Conservation (phyloP, 2,888 invertebrate genomes). For the Octonoba sinensis region DNA sequence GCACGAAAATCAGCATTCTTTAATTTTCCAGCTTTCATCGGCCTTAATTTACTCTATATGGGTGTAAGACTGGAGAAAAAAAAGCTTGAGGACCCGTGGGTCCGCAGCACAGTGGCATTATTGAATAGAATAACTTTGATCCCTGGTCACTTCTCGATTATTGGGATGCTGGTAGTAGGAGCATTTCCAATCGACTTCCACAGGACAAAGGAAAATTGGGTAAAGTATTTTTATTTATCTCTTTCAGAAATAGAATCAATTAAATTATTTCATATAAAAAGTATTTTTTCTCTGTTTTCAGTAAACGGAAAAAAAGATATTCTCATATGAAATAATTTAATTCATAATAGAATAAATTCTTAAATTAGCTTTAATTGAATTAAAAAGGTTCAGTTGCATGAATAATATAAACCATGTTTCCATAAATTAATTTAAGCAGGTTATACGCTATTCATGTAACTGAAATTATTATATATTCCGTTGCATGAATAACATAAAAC, state of each 20-base stretch:
- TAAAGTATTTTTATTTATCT: conserved; percentile 3
- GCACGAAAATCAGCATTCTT: not conserved
- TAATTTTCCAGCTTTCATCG: conserved; percentile 39
- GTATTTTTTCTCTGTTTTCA: too few species aligned
- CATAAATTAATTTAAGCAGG: too few species aligned
- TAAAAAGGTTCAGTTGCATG: too few species aligned
- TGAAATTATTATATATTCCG: too few species aligned
- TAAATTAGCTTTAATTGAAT: too few species aligned
- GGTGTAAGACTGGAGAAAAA: conserved; percentile 36
- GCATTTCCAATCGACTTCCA: conserved; percentile 43
- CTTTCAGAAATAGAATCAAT: not conserved
- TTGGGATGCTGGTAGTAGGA: conserved; percentile 46
- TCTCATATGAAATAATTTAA: too few species aligned
- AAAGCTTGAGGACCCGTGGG: conserved; percentile 25
- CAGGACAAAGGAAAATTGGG: conserved; percentile 37
- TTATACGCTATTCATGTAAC: too few species aligned
- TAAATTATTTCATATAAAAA: too few species aligned
- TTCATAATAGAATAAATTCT: too few species aligned
- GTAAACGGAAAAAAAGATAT: too few species aligned
- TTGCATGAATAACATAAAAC: too few species aligned
- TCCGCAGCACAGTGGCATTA: conserved; percentile 26
- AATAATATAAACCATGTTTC: too few species aligned
- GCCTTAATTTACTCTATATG: conserved; percentile 37
- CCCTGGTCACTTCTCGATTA: conserved; percentile 36
- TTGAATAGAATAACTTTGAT: conserved; percentile 40